Evolutionary conservation across 2,888 invertebrate genomes (phyloP).

Genomic region (Dermolepida albohirtum): DNA sequence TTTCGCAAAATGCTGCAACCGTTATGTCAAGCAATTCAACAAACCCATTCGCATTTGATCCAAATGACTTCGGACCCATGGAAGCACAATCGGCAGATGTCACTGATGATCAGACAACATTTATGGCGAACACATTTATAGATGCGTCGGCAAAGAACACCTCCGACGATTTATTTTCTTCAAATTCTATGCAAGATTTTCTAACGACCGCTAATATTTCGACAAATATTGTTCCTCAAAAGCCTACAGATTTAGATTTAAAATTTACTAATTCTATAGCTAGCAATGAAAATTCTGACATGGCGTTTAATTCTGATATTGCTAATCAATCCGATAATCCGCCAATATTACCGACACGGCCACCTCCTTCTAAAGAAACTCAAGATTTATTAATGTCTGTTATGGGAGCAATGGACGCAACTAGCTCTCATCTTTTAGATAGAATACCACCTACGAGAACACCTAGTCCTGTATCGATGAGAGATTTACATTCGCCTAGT

Average conservation of each 20-base stretch:
- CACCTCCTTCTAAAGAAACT: conserved; percentile 81
- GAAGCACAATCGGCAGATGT: conserved; percentile 53
- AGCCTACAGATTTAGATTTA: conserved; percentile 65
- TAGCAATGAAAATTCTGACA: conserved; percentile 44
- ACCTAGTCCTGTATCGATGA: conserved; percentile 87
- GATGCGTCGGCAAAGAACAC: conserved; percentile 44
- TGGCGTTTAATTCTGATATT: conserved; percentile 31
- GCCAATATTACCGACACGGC: conserved; percentile 69
- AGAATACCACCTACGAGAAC: conserved; percentile 87
- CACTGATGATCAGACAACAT: conserved; percentile 26
- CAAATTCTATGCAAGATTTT: conserved; percentile 41
- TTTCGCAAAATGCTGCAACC: conserved; percentile 65
- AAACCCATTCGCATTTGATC: conserved; percentile 75
- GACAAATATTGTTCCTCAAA: conserved; percentile 54
- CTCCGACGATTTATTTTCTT: conserved; percentile 43
- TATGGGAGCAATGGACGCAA: conserved; percentile 89
- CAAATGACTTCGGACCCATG: conserved; percentile 61
- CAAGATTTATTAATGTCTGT: conserved; percentile 88
- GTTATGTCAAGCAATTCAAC: conserved; percentile 63
- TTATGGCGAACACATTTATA: conserved; percentile 41
- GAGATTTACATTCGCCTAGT: conserved; percentile 85
- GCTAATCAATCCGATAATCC: conserved; percentile 54
- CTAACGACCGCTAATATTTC: conserved; percentile 42
- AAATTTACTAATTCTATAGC: conserved; percentile 59
- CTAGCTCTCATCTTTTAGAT: conserved; percentile 85